Evolutionary conservation across 1,140 invertebrate species (phyloP).

Genomic region (Octopus bimaculoides): DNA sequence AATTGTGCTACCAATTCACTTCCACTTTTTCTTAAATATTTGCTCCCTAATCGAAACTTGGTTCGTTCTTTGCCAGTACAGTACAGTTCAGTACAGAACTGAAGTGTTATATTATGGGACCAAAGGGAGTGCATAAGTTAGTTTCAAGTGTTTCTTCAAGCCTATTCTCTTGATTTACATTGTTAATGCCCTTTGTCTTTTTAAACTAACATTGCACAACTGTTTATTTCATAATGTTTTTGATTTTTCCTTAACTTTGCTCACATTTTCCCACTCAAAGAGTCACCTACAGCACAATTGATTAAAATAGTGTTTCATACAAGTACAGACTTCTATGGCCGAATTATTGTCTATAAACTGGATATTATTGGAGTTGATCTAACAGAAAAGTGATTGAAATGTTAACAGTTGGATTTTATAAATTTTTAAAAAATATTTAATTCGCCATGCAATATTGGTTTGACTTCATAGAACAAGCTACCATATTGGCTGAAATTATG

Average conservation of each 20-base stretch:
- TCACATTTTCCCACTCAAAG: constrained; percentile 29
- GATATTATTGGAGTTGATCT: constrained; percentile 31
- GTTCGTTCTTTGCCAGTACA: too few species aligned
- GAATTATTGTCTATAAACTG: constrained; percentile 48
- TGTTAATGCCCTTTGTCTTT: neutral
- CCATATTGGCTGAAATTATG: neutral
- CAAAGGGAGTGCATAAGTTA: too few species aligned
- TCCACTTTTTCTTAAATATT: too few species aligned
- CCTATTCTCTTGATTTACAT: neutral
- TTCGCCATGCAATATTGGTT: neutral
- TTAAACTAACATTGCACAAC: neutral
- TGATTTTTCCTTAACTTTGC: constrained; percentile 23
- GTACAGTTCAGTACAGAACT: too few species aligned
- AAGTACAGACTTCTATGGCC: constrained; percentile 51
- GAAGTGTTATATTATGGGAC: too few species aligned
- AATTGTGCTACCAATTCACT: too few species aligned
- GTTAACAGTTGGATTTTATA: neutral
- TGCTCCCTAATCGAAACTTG: too few species aligned
- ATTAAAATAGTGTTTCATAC: constrained; percentile 42
- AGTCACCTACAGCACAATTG: constrained; percentile 10
- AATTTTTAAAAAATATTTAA: neutral
- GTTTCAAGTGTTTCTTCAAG: neutral
- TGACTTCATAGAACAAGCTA: too few species aligned
- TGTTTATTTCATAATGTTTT: neutral
- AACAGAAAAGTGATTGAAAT: neutral